Evolutionary conservation across 2,797 vertebrate species (phyloP).

Genomic region (Cynopterus sphinx): DNA sequence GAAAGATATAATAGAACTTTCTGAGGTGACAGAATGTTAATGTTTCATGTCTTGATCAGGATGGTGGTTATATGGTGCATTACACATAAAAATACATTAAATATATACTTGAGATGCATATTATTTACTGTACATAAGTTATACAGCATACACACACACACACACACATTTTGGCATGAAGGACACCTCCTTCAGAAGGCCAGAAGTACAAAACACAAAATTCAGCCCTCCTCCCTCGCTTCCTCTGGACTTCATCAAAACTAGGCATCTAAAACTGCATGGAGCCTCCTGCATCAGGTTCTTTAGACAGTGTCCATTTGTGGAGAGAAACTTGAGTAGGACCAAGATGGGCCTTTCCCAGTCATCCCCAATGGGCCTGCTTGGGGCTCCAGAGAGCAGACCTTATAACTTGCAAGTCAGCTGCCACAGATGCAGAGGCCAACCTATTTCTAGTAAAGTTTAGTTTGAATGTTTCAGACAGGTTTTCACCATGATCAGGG

Average conservation of each 20-base stretch:
- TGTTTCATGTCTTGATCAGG: background rate
- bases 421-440: background rate
- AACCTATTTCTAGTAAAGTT: background rate
- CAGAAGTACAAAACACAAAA: background rate
- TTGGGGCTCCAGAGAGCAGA: background rate
- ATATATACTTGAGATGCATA: background rate
- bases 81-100: background rate
- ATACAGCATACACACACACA: background rate
- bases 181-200: background rate
- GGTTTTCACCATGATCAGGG: background rate
- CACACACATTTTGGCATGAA: background rate
- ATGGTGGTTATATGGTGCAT: background rate
- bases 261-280: background rate
- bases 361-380: background rate
- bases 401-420: background rate
- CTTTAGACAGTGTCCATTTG: background rate
- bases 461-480: background rate
- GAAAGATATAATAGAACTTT: background rate
- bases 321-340: background rate
- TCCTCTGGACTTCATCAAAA: background rate
- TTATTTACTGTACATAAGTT: background rate
- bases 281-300: background rate
- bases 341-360: background rate
- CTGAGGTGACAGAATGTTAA: background rate
- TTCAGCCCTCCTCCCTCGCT: background rate